Evolutionary conservation across 2,888 invertebrate species (phyloP).

Genomic region (Chloroclystis v-ata): DNA sequence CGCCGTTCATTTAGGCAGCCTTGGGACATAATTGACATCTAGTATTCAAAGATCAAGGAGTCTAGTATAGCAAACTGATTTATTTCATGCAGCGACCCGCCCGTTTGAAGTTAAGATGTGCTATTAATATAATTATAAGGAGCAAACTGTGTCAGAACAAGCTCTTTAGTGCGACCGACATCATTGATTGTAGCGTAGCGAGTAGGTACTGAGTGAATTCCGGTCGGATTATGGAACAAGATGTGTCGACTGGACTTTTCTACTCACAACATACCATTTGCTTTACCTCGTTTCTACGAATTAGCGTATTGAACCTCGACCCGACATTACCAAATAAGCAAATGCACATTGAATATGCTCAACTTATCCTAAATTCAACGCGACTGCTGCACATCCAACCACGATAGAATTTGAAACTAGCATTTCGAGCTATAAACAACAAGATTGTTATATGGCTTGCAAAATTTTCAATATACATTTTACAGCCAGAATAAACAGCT

Average conservation of each 20-base stretch:
- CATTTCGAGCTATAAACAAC: not conserved
- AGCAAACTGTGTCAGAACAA: no score
- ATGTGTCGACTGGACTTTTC: slow-evolving; percentile 14
- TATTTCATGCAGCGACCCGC: no score
- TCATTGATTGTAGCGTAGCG: not conserved
- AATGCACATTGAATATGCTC: not conserved
- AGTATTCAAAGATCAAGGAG: no score
- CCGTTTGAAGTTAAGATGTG: not conserved
- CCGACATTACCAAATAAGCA: not conserved
- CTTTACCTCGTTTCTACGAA: no score
- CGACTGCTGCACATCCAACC: not conserved
- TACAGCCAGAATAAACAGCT: slow-evolving; percentile 10
- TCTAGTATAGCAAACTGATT: no score
- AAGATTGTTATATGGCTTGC: slow-evolving; percentile 7
- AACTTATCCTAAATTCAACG: not conserved
- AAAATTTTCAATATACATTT: slow-evolving; percentile 17
- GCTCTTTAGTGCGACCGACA: no score
- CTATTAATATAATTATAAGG: no score
- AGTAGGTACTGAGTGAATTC: not conserved
- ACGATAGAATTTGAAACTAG: not conserved
- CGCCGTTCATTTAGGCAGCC: not conserved
- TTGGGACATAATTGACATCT: no score
- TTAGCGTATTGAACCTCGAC: not conserved
- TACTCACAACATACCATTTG: not conserved
- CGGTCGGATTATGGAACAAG: slow-evolving; percentile 7